These are phyloP conservation scores for Heteronetta atricapilla DNA, from an alignment of 2,113 vertebrate species.

Conservation along the genomic window DNA sequence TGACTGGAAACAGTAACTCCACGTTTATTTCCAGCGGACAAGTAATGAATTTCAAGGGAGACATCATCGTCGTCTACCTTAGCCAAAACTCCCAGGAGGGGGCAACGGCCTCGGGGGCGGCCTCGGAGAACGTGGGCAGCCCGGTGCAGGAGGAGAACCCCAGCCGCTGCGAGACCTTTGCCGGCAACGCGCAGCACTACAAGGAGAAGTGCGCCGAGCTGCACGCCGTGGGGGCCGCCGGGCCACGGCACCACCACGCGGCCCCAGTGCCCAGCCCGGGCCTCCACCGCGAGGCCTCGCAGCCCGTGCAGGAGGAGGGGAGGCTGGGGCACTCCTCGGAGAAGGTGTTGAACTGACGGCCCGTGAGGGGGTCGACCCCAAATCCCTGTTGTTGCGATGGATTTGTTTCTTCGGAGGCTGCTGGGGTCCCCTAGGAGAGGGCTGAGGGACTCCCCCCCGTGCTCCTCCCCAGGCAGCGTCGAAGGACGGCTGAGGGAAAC, in stretches of 20 bases:
- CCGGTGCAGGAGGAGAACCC: constrained; percentile 90
- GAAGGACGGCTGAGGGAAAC: neutral
- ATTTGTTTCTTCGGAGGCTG: neutral
- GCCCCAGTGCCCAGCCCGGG: constrained; percentile 66
- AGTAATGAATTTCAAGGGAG: constrained; percentile 98
- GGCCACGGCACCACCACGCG: neutral
- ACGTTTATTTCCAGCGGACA: constrained; percentile 98
- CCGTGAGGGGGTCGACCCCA: fast-evolving
- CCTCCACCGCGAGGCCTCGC: neutral
- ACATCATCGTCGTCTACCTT: constrained; percentile 94
- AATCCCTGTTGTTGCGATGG: neutral
- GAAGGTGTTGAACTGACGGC: constrained; percentile 51
- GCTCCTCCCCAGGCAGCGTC: fast-evolving
- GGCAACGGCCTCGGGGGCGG: neutral
- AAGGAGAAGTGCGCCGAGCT: constrained; percentile 60
- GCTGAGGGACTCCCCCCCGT: neutral
- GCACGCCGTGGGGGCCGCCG: neutral
- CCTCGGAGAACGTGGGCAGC: constrained; percentile 80
- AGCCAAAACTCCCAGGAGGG: constrained; percentile 88
- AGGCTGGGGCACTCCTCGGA: constrained; percentile 35
- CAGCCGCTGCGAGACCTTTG: constrained; percentile 79
- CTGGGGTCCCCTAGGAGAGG: neutral
- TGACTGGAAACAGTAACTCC: constrained; percentile 95
- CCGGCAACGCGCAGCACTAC: constrained; percentile 74
- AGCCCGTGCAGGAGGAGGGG: constrained; percentile 80